Base-by-base conservation (phyloP, 2,888 invertebrate species). In the Heliconius charithonia region DNA sequence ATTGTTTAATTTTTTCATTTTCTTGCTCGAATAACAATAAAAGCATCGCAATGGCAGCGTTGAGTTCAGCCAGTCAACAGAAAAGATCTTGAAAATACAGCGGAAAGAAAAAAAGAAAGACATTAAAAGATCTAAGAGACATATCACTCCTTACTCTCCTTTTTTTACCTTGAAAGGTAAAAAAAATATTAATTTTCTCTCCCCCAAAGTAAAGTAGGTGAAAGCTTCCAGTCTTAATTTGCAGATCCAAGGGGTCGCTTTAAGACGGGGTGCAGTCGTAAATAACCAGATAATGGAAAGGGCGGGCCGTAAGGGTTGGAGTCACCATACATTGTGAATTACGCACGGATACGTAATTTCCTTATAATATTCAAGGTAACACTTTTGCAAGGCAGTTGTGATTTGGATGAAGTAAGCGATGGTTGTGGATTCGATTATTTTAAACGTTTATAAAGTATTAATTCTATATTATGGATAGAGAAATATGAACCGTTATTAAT, bases 271-370 rank as follows among this genome's bases (percentile, higher is more conserved):
- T 72, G 71, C 71, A 72, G 85, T 86, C 82, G 88, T 90, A 91
- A 90, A 90, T 90, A 90, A 89, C 89, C 89, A 87, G 90, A 89
- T 91, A 89, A 89, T 86, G 83, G 86, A 82, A 82, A 81, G 81
- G 83, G 81, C 81, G 81, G 79, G 76, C 78, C 73, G 29, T 29
- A 72, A 67, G 78, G 81, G 76, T 70, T 59, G 41, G 51, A 56
- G 65, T 69, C 59, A 29, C 29, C 27, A n/a, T 29, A 41, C n/a
- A 66, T 56, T 22, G 56, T 72, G 32, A 32, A 72, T 56, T 72
- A 29, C 56, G 56, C 10, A 63, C 71, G 56, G 56, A n/a, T 56
- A n/a, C 9, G n/a, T 29, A 56, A 67, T n/a, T 67, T 67, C 67
- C 12, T 59, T n/a, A 9, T 59, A n/a, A 59, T 59, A 41, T 41